phyloP scores from a whole-genome alignment of 2,888 invertebrate species.

The Gymnocheta viridis region DNA sequence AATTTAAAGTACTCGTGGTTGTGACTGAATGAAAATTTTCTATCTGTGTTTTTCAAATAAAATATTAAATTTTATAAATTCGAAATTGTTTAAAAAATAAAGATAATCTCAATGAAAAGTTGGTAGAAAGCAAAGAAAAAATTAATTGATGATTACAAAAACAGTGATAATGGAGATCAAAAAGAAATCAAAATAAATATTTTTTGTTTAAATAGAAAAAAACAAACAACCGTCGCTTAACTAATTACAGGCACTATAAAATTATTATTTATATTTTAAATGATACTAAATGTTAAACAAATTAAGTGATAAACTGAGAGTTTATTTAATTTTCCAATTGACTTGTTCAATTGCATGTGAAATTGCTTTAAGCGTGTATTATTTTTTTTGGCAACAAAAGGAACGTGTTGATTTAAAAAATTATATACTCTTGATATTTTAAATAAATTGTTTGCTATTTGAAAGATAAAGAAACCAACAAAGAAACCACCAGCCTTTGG shows the following conservation, averaged over 20 bases:
- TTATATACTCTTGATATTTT: conserved; percentile 28
- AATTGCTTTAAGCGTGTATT: conserved; percentile 73
- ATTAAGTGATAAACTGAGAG: conserved; percentile 34
- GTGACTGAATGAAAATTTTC: conserved; percentile 13
- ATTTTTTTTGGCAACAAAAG: conserved; percentile 24
- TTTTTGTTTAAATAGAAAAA: background rate
- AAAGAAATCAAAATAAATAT: background rate
- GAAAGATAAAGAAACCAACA: conserved; percentile 23
- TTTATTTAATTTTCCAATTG: conserved; percentile 46
- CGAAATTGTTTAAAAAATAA: background rate
- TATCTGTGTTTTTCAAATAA: conserved; percentile 10
- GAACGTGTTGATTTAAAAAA: conserved; percentile 52
- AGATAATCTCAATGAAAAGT: background rate
- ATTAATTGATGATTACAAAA: background rate
- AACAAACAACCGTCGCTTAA: conserved; percentile 35
- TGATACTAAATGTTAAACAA: conserved; percentile 33
- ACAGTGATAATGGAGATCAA: background rate
- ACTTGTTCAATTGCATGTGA: conserved; percentile 78
- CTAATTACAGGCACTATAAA: background rate
- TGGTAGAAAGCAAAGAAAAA: background rate
- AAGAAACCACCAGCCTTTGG: no score
- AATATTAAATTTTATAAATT: conserved; percentile 2
- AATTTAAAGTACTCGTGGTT: conserved; percentile 69
- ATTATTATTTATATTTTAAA: conserved; percentile 21
- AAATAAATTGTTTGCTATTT: conserved; percentile 35